A percentile compares a stretch with the other conserved stretches of the same genome.
Evolutionary conservation across 2,113 vertebrate species (phyloP).

Genomic region (Numenius arquata): DNA sequence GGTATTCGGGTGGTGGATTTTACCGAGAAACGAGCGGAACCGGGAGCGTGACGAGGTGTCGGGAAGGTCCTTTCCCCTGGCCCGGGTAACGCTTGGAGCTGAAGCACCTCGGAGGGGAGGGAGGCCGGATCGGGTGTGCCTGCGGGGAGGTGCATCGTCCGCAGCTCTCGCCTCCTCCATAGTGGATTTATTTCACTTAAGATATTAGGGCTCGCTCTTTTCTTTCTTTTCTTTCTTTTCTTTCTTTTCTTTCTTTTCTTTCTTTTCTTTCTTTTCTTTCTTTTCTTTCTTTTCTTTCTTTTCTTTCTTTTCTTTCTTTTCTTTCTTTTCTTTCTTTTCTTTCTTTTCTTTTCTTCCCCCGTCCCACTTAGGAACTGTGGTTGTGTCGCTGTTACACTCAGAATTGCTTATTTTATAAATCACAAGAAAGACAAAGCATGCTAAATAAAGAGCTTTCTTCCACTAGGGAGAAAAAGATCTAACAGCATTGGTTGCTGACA

Average conservation of each 20-base stretch:
- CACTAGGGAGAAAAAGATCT: rapidly evolving
- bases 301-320: no score
- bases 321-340: neutral
- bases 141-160: neutral
- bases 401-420: neutral
- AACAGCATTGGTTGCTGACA: neutral
- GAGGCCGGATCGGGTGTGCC: neutral
- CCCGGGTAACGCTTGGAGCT: neutral
- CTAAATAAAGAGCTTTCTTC: rapidly evolving
- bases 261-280: neutral
- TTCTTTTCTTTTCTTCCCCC: no score
- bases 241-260: neutral
- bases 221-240: neutral
- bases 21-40: neutral
- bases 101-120: neutral
- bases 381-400: rapidly evolving
- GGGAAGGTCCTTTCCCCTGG: no score
- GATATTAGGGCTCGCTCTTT: no score
- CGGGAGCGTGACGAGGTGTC: neutral
- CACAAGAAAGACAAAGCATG: neutral
- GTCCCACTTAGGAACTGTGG: rapidly evolving
- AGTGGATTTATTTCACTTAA: rapidly evolving
- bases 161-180: neutral
- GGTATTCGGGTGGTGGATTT: neutral
- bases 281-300: neutral